A percentile compares a stretch with the other conserved stretches of the same genome.
These are phyloP conservation scores for Axea sp. DNA, from an alignment of 2,888 invertebrate species.

Conservation along the genomic window DNA sequence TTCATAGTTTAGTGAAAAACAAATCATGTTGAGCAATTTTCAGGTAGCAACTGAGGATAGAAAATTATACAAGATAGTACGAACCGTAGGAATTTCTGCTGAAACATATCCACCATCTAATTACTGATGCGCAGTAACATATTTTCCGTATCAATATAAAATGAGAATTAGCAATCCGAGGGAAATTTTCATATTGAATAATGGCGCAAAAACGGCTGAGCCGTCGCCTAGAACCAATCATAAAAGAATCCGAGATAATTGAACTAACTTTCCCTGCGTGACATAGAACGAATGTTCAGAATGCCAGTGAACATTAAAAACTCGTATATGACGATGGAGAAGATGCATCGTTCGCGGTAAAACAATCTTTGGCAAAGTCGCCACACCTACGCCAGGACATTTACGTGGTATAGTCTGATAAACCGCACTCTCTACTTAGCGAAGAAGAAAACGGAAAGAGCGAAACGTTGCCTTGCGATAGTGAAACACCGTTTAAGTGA, in stretches of 20 bases:
- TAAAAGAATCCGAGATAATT: slow-evolving; percentile 34
- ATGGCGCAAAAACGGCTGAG: slow-evolving; percentile 21
- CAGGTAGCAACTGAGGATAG: no score
- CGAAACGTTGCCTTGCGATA: slow-evolving; percentile 41
- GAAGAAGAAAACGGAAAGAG: slow-evolving; percentile 33
- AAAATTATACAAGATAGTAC: no score
- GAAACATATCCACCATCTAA: slow-evolving; percentile 27
- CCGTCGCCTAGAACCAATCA: slow-evolving; percentile 26
- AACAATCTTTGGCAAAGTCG: slow-evolving; percentile 68
- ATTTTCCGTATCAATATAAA: slow-evolving; percentile 28
- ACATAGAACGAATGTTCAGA: slow-evolving; percentile 31
- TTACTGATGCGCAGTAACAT: slow-evolving; percentile 22
- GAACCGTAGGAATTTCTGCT: no score
- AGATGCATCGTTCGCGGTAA: slow-evolving; percentile 58
- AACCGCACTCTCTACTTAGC: slow-evolving; percentile 31
- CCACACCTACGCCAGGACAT: slow-evolving; percentile 72
- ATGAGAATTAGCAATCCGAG: slow-evolving; percentile 11
- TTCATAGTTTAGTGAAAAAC: no score
- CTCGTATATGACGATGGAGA: slow-evolving; percentile 33
- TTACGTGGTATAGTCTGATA: slow-evolving; percentile 43
- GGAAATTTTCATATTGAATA: slow-evolving; percentile 11
- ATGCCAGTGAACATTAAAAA: slow-evolving; percentile 43
- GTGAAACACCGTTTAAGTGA: slow-evolving; percentile 28
- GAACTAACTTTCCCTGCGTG: slow-evolving; percentile 43
- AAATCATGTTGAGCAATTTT: no score